Conservation (phyloP, 53 echinoderm and acorn worm species). For the Hippasteria phrygiana region DNA sequence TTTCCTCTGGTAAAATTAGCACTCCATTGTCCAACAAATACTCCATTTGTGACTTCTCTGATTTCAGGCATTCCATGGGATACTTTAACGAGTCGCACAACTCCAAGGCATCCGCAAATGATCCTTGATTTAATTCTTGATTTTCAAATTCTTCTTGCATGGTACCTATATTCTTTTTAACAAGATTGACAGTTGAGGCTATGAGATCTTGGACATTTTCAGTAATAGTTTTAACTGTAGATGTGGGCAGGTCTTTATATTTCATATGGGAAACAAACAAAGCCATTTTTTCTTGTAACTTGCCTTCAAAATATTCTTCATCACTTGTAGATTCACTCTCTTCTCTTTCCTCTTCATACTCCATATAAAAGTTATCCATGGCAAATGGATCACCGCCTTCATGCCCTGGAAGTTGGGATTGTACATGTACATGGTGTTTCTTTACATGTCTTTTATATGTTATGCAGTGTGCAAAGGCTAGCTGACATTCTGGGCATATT, state of each 20-base stretch:
- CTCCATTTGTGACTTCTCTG: neutral
- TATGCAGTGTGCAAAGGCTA: conserved; percentile 39
- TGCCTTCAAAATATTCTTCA: neutral
- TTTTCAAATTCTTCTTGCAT: neutral
- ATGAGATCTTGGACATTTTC: conserved; percentile 27
- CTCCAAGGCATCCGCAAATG: conserved; percentile 13
- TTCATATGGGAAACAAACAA: neutral
- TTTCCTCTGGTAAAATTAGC: conserved; percentile 14
- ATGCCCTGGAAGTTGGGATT: neutral
- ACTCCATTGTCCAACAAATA: neutral
- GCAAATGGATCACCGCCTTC: neutral
- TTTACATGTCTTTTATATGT: conserved; percentile 56
- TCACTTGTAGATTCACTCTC: neutral
- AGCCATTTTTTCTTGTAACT: neutral
- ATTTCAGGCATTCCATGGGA: neutral
- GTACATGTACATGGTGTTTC: conserved; percentile 39
- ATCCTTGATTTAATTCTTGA: neutral
- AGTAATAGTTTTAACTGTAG: neutral
- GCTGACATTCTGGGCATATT: conserved; percentile 49
- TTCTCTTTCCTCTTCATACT: neutral
- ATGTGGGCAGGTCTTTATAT: conserved; percentile 20
- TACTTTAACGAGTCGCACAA: neutral
- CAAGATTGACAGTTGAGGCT: neutral
- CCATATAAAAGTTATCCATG: conserved; percentile 13
- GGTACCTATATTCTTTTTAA: conserved; percentile 3